Base-by-base conservation (phyloP, 1,140 invertebrate genomes). In the Leptinotarsa defecta region DNA sequence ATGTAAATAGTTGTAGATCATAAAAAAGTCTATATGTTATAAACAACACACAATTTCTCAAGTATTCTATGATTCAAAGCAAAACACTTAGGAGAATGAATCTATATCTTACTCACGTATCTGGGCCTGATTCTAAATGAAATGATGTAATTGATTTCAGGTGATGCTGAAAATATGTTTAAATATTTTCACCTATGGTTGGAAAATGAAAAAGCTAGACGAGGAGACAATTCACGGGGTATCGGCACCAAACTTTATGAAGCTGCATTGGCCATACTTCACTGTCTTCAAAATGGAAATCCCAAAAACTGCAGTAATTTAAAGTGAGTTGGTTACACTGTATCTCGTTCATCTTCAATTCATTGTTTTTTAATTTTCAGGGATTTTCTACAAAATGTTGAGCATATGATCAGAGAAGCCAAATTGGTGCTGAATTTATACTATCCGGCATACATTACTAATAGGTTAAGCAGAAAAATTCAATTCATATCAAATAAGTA, bases 121-220 rank as follows among this genome's bases (percentile, higher is more conserved):
- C 34, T 43, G 34, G 34, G 6, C 2, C 2, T 3, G 1, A 43
- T 11, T 43, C 8, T 43, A 43, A 43, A 43, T 43, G 8, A 43
- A 43, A 43, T 34, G 0, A 43, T 43, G 11, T 11, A 8, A 43
- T 3, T 43, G 0, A 43, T 80, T 77, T 24, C 67, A 81, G 81
- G 79, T 22, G 79, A 82, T 68, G 74, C 75, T 5, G 74, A 80
- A 76, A 80, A 80, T 75, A 80, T 81, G 78, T 80, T 81, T 61
- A 81, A 80, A 67, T 82, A 81, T 79, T 82, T 82, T 63, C 77
- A 81, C 75, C 62, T 80, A 17, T 82, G 80, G 80, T 67, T 82
- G 20, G 79, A 80, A 71, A 78, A 79, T 65, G 80, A 82, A 72
- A 82, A 80, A 75, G 77, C 76, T 13, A 73, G 80, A 24, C 69